A percentile compares a stretch with the other conserved stretches of the same genome.
phyloP scores from a whole-genome alignment of 2,797 vertebrate species.

The Onychomys leucogaster region DNA sequence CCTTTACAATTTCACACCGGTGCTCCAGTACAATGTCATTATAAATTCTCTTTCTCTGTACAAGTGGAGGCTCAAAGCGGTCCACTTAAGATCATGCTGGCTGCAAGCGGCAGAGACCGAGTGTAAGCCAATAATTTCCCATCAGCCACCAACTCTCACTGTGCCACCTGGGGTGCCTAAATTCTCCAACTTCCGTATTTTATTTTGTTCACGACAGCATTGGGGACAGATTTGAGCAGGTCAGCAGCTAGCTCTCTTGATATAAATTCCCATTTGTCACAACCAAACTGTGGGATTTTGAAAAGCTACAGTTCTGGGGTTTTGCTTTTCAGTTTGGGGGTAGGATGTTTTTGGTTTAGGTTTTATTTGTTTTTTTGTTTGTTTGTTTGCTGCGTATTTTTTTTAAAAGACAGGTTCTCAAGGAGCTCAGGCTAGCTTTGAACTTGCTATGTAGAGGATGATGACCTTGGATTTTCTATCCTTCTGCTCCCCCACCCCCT shows the following conservation, averaged over 20 bases:
- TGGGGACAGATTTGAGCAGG: conserved; percentile 53
- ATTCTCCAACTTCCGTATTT: conserved; percentile 53
- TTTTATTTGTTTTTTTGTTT: neutral
- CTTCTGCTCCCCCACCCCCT: neutral
- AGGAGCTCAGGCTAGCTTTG: neutral
- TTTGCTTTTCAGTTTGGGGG: neutral
- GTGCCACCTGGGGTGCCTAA: neutral
- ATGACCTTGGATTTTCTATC: neutral
- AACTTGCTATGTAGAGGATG: neutral
- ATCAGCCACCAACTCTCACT: neutral
- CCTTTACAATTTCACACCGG: neutral
- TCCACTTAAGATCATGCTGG: neutral
- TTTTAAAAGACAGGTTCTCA: neutral
- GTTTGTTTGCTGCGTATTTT: too few species aligned
- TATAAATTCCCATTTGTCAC: conserved; percentile 75
- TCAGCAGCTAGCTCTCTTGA: conserved; percentile 46
- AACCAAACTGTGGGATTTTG: conserved; percentile 46
- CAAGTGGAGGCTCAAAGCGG: neutral
- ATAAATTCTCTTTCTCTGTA: neutral
- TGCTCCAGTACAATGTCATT: neutral
- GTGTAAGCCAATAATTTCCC: conserved; percentile 3
- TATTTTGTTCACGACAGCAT: conserved; percentile 55
- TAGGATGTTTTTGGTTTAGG: neutral
- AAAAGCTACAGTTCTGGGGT: conserved; percentile 53
- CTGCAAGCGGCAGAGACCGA: neutral